These are phyloP conservation scores for Poecilia velifera DNA, from an alignment of 2,797 vertebrate genomes.

Conservation along the genomic window DNA sequence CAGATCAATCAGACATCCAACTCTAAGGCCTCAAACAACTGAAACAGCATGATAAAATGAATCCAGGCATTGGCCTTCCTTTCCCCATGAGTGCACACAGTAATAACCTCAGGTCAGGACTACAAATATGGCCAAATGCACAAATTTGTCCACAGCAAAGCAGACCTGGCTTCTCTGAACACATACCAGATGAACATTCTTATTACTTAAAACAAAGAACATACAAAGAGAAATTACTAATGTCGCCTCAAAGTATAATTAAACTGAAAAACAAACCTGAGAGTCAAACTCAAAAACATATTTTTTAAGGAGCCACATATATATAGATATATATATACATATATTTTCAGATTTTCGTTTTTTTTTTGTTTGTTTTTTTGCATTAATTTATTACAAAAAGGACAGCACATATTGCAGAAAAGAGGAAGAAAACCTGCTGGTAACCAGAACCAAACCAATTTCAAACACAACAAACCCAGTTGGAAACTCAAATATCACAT, in stretches of 20 bases:
- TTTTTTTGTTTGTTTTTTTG: not conserved
- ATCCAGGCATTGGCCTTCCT: slow-evolving; percentile 19
- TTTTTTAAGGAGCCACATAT: not conserved
- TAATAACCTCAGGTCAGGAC: slow-evolving; percentile 41
- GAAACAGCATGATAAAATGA: slow-evolving; percentile 14
- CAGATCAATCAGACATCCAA: slow-evolving; percentile 14
- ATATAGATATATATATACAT: not conserved
- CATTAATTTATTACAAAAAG: not conserved
- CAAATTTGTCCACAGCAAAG: slow-evolving; percentile 27
- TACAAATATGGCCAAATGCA: slow-evolving; percentile 22
- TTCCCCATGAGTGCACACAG: slow-evolving; percentile 36
- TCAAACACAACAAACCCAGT: not conserved
- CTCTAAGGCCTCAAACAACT: slow-evolving; percentile 16
- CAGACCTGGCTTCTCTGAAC: slow-evolving; percentile 12
- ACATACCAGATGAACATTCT: slow-evolving; percentile 2
- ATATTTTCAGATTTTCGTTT: not conserved
- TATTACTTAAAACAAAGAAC: slow-evolving; percentile 14
- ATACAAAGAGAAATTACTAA: not conserved
- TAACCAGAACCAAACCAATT: not conserved
- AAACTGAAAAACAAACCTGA: not conserved
- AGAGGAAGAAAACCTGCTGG: not conserved
- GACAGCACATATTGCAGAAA: not conserved
- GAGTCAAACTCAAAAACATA: not conserved
- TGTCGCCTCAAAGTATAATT: not conserved
- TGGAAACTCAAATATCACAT: not conserved